Evolutionary conservation across 2,888 invertebrate genomes (phyloP).

Genomic region (Acanthacorydalis orientalis): DNA sequence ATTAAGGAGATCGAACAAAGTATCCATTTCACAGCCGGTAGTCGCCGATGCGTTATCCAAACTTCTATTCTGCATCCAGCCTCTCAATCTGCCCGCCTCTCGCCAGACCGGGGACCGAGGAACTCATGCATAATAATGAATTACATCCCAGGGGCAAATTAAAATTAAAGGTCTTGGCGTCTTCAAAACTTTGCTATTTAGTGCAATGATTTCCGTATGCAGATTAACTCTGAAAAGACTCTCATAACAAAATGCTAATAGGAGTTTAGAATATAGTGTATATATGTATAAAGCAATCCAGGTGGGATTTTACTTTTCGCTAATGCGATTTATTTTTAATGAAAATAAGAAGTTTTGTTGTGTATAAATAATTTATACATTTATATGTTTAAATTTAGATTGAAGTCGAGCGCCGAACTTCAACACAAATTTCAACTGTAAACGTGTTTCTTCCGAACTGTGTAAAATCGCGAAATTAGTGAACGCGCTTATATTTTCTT

Average conservation of each 20-base stretch:
- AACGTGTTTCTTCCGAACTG: no score
- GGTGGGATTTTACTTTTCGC: no score
- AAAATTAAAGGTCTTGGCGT: conserved; percentile 29
- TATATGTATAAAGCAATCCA: background rate
- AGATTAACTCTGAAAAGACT: conserved; percentile 20
- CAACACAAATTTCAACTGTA: no score
- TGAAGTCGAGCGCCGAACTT: no score
- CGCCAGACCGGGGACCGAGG: conserved; percentile 8
- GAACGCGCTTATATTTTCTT: no score
- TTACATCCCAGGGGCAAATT: conserved; percentile 31
- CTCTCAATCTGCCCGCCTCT: conserved; percentile 24
- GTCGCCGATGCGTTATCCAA: conserved; percentile 20
- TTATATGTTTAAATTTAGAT: no score
- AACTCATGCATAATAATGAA: conserved; percentile 33
- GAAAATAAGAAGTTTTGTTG: no score
- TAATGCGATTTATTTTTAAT: no score
- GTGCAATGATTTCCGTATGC: conserved; percentile 29
- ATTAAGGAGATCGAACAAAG: background rate
- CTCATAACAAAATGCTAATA: conserved; percentile 10
- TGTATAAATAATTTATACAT: no score
- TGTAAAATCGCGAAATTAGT: no score
- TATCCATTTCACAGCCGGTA: background rate
- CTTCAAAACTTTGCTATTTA: conserved; percentile 31
- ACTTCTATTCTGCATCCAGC: conserved; percentile 26
- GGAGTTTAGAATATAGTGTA: conserved; percentile 9